Base-by-base conservation (phyloP, 2,888 invertebrate species). In the Eumacrocentrus americanus region DNA sequence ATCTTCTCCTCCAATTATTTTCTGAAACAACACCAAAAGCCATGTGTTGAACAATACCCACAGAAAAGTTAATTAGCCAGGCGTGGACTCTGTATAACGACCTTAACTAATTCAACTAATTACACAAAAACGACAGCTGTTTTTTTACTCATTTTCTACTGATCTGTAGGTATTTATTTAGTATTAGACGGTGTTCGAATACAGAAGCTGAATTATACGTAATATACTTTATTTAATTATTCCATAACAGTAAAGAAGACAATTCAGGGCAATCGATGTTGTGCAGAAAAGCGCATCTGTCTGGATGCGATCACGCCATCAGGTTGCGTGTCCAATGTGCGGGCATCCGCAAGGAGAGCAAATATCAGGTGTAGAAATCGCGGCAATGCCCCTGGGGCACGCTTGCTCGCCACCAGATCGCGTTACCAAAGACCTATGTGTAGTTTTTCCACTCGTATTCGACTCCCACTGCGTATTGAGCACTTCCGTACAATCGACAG, bases 241-340 rank as follows among this genome's bases (percentile, higher is more conserved):
- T n/a, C 7, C 11, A 46, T 1, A 46, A 46, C 3, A 22, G 23
- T 22, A 46, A 5, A 47, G 1, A 47, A 47, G 6, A 37, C 4
- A 37, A 37, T 37, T 37, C 2, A 12, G 25, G 25, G 25, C 20
- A 46, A 46, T 22, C 11, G 14, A 25, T 47, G 14, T 25, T 12
- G 1, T 23, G 12, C 23, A 25, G 25, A 47, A 47, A 47, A 47
- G 25, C 25, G 16, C 18, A 18, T 47, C 25, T 47, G 22, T 12
- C 3, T 61, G 59, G 59, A 62, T 44, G 14, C 9, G 34, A 40
- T 53, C 69, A 66, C 63, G 69, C 54, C n/a, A n/a, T n/a, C 47
- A 63, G 35, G 64, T 69, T 62, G 64, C 67, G 67, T 68, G 69
- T 58, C 55, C 47, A 47, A 47, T 29, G 25, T 47, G 12, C 14